A percentile compares a stretch with the other conserved stretches of the same genome.
phyloP scores from a whole-genome alignment of 2,888 invertebrate species.

The Unio delphinus region DNA sequence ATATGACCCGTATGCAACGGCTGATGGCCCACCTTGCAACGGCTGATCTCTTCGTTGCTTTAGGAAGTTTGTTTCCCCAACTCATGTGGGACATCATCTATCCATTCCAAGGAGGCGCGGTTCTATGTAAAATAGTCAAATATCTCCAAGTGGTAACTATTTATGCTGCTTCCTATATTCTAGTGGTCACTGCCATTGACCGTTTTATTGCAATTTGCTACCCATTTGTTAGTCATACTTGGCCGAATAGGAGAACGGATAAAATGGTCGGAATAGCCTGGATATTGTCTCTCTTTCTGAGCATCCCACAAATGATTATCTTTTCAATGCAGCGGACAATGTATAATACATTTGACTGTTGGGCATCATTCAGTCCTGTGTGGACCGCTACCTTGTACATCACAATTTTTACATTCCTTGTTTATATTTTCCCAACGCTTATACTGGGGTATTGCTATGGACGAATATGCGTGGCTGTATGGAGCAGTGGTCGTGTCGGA shows the following conservation, averaged over 20 bases:
- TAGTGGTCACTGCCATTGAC: slow-evolving; percentile 71
- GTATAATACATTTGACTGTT: slow-evolving; percentile 53
- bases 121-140: slow-evolving; percentile 74
- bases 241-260: slow-evolving; percentile 62
- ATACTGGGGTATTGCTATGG: slow-evolving; percentile 43
- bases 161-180: slow-evolving; percentile 67
- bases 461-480: slow-evolving; percentile 22
- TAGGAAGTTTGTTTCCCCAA: slow-evolving; percentile 79
- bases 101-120: slow-evolving; percentile 59
- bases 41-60: slow-evolving; percentile 81
- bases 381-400: slow-evolving; percentile 69
- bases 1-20: slow-evolving; percentile 79
- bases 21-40: slow-evolving; percentile 81
- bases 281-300: slow-evolving; percentile 73
- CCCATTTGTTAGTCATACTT: slow-evolving; percentile 78
- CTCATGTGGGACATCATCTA: slow-evolving; percentile 61
- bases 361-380: slow-evolving; percentile 47
- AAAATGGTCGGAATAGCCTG: slow-evolving; percentile 71
- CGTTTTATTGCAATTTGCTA: slow-evolving; percentile 73
- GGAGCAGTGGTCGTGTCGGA: slow-evolving; percentile 15
- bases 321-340: slow-evolving; percentile 56
- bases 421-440: slow-evolving; percentile 48
- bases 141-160: slow-evolving; percentile 75
- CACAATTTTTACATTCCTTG: slow-evolving; percentile 69
- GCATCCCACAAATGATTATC: slow-evolving; percentile 76